Evolutionary conservation across 2,888 invertebrate species (phyloP).

Genomic region (Pristionchus mayeri): DNA sequence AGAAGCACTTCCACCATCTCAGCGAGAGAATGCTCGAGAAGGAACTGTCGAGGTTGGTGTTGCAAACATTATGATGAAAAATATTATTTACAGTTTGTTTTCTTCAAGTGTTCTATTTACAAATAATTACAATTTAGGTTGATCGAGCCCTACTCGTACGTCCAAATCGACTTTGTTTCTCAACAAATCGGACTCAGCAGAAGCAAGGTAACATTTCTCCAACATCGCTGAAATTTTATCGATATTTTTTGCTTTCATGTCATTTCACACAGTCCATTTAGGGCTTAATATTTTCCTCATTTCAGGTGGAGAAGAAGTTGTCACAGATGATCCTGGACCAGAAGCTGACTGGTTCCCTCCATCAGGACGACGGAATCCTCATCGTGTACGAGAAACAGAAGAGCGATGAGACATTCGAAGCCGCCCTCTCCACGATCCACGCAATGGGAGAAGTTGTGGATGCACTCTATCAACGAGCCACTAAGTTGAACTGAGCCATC

Average conservation of each 20-base stretch:
- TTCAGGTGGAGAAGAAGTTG: constrained; percentile 92
- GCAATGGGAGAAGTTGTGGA: constrained; percentile 98
- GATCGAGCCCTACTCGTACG: constrained; percentile 97
- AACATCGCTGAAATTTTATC: no score
- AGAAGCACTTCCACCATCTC: constrained; percentile 94
- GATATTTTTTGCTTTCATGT: not conserved
- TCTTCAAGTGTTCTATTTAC: not conserved
- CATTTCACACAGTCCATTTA: not conserved
- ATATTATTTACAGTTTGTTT: constrained; percentile 2
- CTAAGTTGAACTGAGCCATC: constrained; percentile 81
- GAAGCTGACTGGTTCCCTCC: constrained; percentile 87
- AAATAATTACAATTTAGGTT: constrained; percentile 82
- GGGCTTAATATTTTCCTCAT: not conserved
- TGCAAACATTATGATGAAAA: no score
- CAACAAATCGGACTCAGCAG: constrained; percentile 68
- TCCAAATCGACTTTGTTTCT: constrained; percentile 81
- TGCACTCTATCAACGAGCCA: constrained; percentile 98
- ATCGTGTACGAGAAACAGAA: constrained; percentile 96
- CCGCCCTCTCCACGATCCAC: constrained; percentile 95
- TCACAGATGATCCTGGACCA: constrained; percentile 99
- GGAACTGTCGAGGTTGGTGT: constrained; percentile 83
- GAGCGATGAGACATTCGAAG: constrained; percentile 96
- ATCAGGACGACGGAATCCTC: constrained; percentile 97
- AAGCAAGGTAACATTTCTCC: constrained; percentile 76
- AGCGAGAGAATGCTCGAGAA: constrained; percentile 99